phyloP scores from a whole-genome alignment of 2,797 vertebrate genomes.

The Botia almorhae region DNA sequence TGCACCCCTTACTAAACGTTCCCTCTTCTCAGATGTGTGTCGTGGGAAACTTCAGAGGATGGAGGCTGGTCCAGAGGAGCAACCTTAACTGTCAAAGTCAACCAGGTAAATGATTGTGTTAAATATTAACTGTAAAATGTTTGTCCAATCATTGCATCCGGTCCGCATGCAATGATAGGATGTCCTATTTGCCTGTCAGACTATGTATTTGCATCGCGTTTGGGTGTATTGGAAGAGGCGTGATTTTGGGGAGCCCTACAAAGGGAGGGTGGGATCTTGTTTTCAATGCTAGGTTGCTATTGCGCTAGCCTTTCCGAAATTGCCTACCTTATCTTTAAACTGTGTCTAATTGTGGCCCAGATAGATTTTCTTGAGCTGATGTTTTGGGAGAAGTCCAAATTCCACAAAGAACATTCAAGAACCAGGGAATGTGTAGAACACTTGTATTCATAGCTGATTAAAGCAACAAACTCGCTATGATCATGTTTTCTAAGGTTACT shows the following conservation, averaged over 20 bases:
- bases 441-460: background rate
- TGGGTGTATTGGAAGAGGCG: too few species aligned
- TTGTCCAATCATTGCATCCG: too few species aligned
- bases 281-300: too few species aligned
- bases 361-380: background rate
- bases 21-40: slow-evolving; percentile 71
- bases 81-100: slow-evolving; percentile 70
- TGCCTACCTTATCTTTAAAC: too few species aligned
- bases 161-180: too few species aligned
- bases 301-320: too few species aligned
- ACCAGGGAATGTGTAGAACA: background rate
- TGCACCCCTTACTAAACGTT: background rate
- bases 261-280: too few species aligned
- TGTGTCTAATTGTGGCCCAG: background rate
- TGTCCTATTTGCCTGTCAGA: too few species aligned
- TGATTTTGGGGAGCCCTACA: too few species aligned
- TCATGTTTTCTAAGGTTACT: slow-evolving; percentile 61
- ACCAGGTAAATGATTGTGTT: slow-evolving; percentile 65
- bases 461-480: background rate
- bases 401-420: background rate
- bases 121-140: too few species aligned
- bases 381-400: too few species aligned
- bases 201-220: too few species aligned
- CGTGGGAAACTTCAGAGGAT: slow-evolving; percentile 80
- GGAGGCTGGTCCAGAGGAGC: slow-evolving; percentile 70